Percentiles rank a stretch among this genome's conserved stretches.
Conservation (phyloP, 2,888 invertebrate genomes). For the Thereva unica region DNA sequence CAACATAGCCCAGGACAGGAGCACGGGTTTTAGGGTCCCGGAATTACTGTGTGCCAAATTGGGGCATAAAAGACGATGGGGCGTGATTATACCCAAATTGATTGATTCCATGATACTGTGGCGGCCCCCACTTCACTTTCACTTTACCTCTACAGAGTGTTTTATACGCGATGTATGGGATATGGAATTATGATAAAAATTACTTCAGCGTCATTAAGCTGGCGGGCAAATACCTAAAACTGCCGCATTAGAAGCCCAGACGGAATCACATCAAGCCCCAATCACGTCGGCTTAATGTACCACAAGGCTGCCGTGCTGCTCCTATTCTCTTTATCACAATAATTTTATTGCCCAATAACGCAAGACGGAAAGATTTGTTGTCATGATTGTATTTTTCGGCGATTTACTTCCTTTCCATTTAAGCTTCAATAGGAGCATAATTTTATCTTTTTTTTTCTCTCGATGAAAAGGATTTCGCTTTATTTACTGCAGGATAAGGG, state of each 20-base stretch:
- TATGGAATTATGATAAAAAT: conserved; percentile 18
- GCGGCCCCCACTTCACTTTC: conserved; percentile 27
- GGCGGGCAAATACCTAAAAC: conserved; percentile 20
- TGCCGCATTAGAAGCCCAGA: conserved; percentile 30
- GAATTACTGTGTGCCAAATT: neutral
- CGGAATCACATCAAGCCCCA: conserved; percentile 22
- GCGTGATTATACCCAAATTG: conserved; percentile 21
- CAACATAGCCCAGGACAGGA: neutral
- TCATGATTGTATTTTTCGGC: neutral
- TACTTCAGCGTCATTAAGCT: conserved; percentile 30
- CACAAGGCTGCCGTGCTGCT: conserved; percentile 3
- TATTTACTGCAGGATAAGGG: no score
- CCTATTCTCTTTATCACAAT: conserved; percentile 13
- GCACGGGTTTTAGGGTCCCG: neutral
- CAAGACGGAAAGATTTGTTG: conserved; percentile 16
- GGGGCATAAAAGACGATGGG: conserved; percentile 25
- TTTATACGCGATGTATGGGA: conserved; percentile 18
- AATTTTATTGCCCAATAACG: conserved; percentile 20
- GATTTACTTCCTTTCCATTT: conserved; percentile 4
- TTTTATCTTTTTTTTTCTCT: no score
- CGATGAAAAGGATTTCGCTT: no score
- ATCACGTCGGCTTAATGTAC: conserved; percentile 26
- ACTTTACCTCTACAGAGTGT: conserved; percentile 6
- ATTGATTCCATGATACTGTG: conserved; percentile 6
- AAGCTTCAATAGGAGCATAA: conserved; percentile 2